Base-by-base conservation (phyloP, 2,888 invertebrate genomes). In the Drosophila seclusa region DNA sequence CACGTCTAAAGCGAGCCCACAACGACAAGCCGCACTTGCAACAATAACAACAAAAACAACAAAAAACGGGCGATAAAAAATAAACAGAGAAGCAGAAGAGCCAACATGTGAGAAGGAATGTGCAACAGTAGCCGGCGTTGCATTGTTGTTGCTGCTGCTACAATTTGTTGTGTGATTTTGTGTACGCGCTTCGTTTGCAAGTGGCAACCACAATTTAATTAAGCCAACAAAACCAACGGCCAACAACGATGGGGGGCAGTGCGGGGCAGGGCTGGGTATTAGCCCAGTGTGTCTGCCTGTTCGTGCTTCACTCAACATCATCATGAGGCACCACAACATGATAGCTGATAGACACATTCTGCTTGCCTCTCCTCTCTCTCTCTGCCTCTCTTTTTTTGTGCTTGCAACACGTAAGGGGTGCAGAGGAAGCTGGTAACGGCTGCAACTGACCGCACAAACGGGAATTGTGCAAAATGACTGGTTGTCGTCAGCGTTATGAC, bases 171-270 rank as follows among this genome's bases (percentile, higher is more conserved):
- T 77, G 83, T 81, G 87, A 89, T 89, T 87, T 87, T 89, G 87
- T 87, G 90, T 87, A 90, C 85, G 87, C 87, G 90, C 87, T 78
- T 79, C 89, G 85, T 76, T 90, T 89, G 89, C 87, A 89, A 89
- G 73, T 79, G 82, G 85, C 84, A 87, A 87, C 87, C 87, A 71
- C 87, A 87, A 87, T 87, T 87, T 87, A 87, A 87, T 87, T 87
- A 87, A 87, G 90, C 87, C 90, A 90, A 87, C 90, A 86, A 83
- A 80, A 73, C 86, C 87, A 66, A 54, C 68, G 78, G 71, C 83
- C 87, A 66, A 73, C 50, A 45, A 45, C 38, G 13, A 4, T 24
- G 21, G 16, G 42, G 11, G 18, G n/a, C 27, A 31, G n/a, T 10
- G 29, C 27, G 36, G 2, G 27, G 21, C 8, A 18, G 27, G n/a